Evolutionary conservation across 2,888 invertebrate genomes (phyloP).

Genomic region (Danaus chrysippus): DNA sequence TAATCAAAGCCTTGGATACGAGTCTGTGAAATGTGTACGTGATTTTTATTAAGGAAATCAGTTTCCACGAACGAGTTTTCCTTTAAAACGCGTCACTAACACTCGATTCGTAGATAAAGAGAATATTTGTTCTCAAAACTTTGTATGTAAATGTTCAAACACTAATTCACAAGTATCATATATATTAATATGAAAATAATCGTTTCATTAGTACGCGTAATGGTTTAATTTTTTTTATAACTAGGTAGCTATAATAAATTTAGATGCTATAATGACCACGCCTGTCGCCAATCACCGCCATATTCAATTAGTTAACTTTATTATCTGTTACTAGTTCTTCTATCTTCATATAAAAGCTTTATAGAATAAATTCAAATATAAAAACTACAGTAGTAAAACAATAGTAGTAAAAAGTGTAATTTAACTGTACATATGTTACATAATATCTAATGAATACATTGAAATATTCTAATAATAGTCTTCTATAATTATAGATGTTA

Average conservation of each 20-base stretch:
- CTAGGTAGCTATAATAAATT: slow-evolving; percentile 9
- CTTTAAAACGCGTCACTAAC: slow-evolving; percentile 13
- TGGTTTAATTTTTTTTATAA: no score
- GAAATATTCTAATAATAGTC: no score
- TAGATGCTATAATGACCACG: slow-evolving; percentile 24
- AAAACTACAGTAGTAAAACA: no score
- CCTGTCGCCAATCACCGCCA: slow-evolving; percentile 22
- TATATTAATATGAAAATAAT: background rate
- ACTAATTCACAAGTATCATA: background rate
- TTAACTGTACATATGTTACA: no score
- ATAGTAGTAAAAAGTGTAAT: no score
- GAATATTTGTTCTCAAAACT: background rate
- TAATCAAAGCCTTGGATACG: background rate
- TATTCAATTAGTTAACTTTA: slow-evolving; percentile 19
- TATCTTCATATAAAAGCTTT: background rate
- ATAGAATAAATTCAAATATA: no score
- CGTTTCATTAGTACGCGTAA: background rate
- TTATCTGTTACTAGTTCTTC: slow-evolving; percentile 4
- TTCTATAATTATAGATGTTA: slow-evolving; percentile 8
- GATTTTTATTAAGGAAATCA: slow-evolving; percentile 18
- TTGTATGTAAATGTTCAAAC: no score
- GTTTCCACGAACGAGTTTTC: slow-evolving; percentile 13
- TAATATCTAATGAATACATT: no score
- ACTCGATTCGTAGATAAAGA: slow-evolving; percentile 1
- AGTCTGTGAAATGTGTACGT: slow-evolving; percentile 6